Base-by-base conservation (phyloP, 2,113 vertebrate species). In the Serilophus lunatus region DNA sequence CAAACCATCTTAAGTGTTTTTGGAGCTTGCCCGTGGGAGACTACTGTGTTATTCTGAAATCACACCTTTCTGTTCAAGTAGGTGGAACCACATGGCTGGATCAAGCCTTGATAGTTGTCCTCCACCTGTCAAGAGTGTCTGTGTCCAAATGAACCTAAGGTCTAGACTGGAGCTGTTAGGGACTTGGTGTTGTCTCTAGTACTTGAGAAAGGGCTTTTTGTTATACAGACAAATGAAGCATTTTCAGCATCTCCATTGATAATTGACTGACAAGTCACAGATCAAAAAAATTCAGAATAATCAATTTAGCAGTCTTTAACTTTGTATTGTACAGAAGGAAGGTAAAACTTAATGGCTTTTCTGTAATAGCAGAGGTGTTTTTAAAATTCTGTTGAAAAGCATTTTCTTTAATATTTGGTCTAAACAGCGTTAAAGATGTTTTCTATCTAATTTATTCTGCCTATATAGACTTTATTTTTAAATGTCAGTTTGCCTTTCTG, bases 361-460 rank as follows among this genome's bases (percentile, higher is more conserved):
- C 40, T 82, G 0, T 76, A 87, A 25, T 15, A 61, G 47, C 13
- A 71, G 83, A 61, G 60, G 20, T 82, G 31, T 72, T 77, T 90
- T 69, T 26, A 35, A 90, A 88, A 42, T 31, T 22, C 44, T 42
- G 33, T 84, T 79, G 72, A 50, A 82, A 93, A 95, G 65, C 82
- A 69, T 80, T 65, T 85, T 63, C 50, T 16, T 93, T 94, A 80
- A 33, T 88, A 72, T 88, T 94, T 88, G 54, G 36, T 77, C 64
- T 92, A 86, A 90, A 77, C 54, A 81, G 64, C 33, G 47, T 80
- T 94, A 74, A 74, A 6, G 15, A 2, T 88, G 29, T 81, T 92
- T 94, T 77, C 82, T 69, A 0, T 82, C n/a, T 85, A 75, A 83
- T 92, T 90, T 93, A 75, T 93, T 94, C 88, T 88, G 79, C 82